Evolutionary conservation across 2,113 vertebrate genomes (phyloP).

Genomic region (Euleptes europaea): DNA sequence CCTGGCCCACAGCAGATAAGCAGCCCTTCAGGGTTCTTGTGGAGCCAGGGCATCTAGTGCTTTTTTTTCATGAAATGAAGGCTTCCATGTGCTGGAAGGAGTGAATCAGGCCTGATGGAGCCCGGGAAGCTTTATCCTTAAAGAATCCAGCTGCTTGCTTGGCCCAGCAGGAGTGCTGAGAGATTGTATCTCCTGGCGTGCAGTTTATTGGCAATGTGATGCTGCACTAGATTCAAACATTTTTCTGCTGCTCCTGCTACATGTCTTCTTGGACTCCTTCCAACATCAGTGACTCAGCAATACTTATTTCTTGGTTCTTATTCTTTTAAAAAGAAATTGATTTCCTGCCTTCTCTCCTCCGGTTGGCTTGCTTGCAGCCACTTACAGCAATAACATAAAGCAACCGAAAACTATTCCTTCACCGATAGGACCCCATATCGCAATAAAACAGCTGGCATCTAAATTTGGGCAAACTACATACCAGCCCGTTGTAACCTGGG

Average conservation of each 20-base stretch:
- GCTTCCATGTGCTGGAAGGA: not conserved
- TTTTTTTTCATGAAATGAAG: not conserved
- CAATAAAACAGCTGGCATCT: too few species aligned
- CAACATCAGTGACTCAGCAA: not conserved
- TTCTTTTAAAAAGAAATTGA: too few species aligned
- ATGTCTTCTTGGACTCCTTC: too few species aligned
- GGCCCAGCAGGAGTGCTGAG: not conserved
- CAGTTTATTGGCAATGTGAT: not conserved
- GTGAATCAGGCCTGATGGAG: not conserved
- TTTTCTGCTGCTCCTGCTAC: not conserved
- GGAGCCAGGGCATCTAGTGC: not conserved
- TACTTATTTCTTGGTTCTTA: too few species aligned
- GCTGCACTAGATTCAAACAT: too few species aligned
- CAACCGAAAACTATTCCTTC: too few species aligned
- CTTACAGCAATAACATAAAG: too few species aligned
- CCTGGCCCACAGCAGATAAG: not conserved
- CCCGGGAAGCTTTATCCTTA: not conserved
- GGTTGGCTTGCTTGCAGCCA: too few species aligned
- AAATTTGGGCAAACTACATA: too few species aligned
- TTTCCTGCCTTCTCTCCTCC: too few species aligned
- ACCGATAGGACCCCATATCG: too few species aligned
- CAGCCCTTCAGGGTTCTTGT: not conserved
- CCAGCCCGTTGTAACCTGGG: too few species aligned
- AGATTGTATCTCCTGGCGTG: not conserved
- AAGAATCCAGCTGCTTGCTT: not conserved